Conservation (phyloP, 2,113 vertebrate species). For the Sinosuthora webbiana region DNA sequence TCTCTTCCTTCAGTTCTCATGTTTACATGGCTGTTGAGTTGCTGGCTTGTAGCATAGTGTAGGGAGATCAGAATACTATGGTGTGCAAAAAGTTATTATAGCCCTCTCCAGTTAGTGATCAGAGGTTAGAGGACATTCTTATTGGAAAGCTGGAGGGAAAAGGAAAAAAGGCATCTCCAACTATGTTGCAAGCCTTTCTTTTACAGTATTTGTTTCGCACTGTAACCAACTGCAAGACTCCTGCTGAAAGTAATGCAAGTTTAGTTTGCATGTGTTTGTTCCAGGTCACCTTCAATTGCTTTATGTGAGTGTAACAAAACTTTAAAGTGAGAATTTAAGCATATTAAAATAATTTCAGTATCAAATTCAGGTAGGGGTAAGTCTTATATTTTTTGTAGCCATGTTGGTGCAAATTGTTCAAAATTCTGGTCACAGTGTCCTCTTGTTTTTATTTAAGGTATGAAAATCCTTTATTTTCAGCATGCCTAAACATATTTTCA, state of each 20-base stretch:
- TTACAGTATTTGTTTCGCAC: not conserved
- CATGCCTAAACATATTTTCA: not conserved
- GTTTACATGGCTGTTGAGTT: rapidly evolving
- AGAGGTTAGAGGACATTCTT: not conserved
- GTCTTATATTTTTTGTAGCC: not conserved
- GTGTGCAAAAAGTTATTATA: not conserved
- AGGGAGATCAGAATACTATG: not conserved
- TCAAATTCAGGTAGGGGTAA: not conserved
- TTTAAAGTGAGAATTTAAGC: not conserved
- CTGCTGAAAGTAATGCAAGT: not conserved
- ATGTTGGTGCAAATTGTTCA: not conserved
- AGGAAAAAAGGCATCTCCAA: not conserved
- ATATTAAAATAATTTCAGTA: not conserved
- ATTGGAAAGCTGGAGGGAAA: not conserved
- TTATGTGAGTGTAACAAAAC: not conserved
- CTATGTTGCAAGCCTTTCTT: not conserved
- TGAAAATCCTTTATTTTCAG: not conserved
- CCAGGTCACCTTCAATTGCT: not conserved
- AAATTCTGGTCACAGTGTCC: not conserved
- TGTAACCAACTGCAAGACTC: not conserved
- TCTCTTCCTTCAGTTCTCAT: not conserved
- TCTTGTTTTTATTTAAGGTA: not conserved
- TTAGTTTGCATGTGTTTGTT: not conserved
- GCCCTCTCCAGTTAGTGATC: not conserved
- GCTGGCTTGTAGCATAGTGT: not conserved